phyloP scores from a whole-genome alignment of 2,888 invertebrate species.

The Mesopsocus fuscifrons region DNA sequence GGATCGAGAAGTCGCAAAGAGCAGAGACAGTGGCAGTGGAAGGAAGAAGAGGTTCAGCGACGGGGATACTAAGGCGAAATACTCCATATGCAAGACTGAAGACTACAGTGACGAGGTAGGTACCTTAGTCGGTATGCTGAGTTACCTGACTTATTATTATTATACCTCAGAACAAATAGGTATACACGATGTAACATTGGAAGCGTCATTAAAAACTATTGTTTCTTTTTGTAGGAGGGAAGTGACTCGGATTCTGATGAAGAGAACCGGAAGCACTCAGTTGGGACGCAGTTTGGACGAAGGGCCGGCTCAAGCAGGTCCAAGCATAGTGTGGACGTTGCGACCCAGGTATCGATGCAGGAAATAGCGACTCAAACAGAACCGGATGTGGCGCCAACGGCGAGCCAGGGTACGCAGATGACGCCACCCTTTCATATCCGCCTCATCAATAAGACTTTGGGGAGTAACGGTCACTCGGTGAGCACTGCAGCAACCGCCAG shows the following conservation, averaged over 20 bases:
- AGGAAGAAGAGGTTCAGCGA: not conserved
- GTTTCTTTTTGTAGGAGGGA: too few species aligned
- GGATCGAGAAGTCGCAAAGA: not conserved
- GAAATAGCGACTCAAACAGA: conserved; percentile 7
- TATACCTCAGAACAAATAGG: too few species aligned
- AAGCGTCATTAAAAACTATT: too few species aligned
- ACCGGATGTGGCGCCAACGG: not conserved
- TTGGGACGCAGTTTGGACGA: not conserved
- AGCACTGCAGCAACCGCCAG: too few species aligned
- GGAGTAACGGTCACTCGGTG: conserved; percentile 1
- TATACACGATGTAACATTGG: too few species aligned
- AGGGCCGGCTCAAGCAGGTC: not conserved
- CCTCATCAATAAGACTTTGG: conserved; percentile 6
- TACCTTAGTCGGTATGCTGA: too few species aligned
- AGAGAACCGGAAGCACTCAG: not conserved
- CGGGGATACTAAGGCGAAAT: not conserved
- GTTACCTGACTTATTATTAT: too few species aligned
- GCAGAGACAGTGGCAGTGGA: not conserved
- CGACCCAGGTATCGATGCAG: not conserved
- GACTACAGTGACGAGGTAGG: not conserved
- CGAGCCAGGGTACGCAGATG: conserved; percentile 1
- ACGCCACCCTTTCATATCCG: conserved; percentile 4
- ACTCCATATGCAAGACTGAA: not conserved
- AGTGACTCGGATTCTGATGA: not conserved
- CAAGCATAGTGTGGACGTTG: conserved; percentile 5